Conservation (phyloP, 2,113 vertebrate genomes). For the Callopanchax toddi region DNA sequence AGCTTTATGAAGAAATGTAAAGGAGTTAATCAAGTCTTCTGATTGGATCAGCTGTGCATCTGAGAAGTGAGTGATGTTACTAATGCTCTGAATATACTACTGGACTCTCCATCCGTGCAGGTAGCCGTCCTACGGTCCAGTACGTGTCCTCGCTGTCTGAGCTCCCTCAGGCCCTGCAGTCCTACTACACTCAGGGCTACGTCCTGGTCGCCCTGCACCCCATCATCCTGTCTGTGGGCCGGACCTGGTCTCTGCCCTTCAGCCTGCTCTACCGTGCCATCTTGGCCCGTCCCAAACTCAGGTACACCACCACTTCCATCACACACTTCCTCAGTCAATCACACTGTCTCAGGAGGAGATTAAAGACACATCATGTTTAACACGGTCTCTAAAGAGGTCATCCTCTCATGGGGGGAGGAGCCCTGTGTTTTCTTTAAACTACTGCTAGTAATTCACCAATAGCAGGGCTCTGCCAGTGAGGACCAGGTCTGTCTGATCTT, state of each 20-base stretch:
- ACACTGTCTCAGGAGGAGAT: conserved; percentile 52
- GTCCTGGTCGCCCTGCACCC: conserved; percentile 88
- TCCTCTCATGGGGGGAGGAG: too few relatives aligned
- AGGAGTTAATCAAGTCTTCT: too few relatives aligned
- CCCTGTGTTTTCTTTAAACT: too few relatives aligned
- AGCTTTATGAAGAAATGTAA: too few relatives aligned
- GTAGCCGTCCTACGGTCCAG: conserved; percentile 89
- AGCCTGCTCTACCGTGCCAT: conserved; percentile 91
- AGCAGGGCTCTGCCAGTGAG: too few relatives aligned
- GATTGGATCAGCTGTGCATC: too few relatives aligned
- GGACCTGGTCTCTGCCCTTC: conserved; percentile 83
- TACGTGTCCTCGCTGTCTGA: conserved; percentile 88
- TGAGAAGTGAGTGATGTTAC: too few relatives aligned
- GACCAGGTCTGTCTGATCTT: too few relatives aligned
- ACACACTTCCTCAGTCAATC: background rate
- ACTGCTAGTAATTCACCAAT: too few relatives aligned
- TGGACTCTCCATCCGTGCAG: conserved; percentile 62
- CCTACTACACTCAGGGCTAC: conserved; percentile 91
- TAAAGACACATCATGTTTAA: conserved; percentile 77
- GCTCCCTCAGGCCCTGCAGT: conserved; percentile 87
- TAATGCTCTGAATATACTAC: background rate
- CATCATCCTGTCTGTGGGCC: conserved; percentile 86
- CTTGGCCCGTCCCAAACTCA: conserved; percentile 83
- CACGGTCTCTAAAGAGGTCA: too few relatives aligned
- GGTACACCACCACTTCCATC: conserved; percentile 69